Base-by-base conservation (phyloP, 2,113 vertebrate species). In the Pterocles gutturalis region DNA sequence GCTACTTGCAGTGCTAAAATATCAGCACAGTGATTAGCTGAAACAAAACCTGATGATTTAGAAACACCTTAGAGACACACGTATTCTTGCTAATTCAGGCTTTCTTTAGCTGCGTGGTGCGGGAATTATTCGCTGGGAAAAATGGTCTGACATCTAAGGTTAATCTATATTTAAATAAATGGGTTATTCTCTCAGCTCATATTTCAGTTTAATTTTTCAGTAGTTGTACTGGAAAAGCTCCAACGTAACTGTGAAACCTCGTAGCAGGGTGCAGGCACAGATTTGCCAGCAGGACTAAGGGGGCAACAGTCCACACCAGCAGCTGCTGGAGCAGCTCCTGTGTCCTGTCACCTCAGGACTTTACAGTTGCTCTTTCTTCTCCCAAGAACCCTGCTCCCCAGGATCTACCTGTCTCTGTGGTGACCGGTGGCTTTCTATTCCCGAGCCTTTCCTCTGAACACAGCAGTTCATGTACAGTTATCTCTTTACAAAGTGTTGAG, bases 141-240 rank as follows among this genome's bases (percentile, higher is more conserved):
- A 93, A 66, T 15, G 20, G 25, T 58, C 55, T 66, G 71, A 70
- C 60, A 92, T 38, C n/a, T 34, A 54, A 81, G 79, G 76, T 93
- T 95, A 94, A 89, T 87, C 79, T 89, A 79, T 85, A 86, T 96
- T 93, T 95, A 81, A 90, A 93, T 81, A 90, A 96, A 70, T 75
- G 72, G 9, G 2, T 90, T 96, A 89, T 93, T 93, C 67, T 96
- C 67, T 87, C 67, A 66, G 90, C 60, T 93, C 29, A 0, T 90
- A 70, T 86, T 92, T 93, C 72, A 78, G 57, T 86, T 94, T 93
- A 62, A 69, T 88, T 96, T 95, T 90, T 89, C 71, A 89, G 76
- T 86, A 95, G 92, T 89, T 90, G 70, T 71, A 55, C 92, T 95
- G 90, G 88, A 95, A 93, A 83, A 90, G 33, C 38, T 90, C 95